Base-by-base conservation (phyloP, 2,797 vertebrate species). In the Rhadinocentrus ornatus region DNA sequence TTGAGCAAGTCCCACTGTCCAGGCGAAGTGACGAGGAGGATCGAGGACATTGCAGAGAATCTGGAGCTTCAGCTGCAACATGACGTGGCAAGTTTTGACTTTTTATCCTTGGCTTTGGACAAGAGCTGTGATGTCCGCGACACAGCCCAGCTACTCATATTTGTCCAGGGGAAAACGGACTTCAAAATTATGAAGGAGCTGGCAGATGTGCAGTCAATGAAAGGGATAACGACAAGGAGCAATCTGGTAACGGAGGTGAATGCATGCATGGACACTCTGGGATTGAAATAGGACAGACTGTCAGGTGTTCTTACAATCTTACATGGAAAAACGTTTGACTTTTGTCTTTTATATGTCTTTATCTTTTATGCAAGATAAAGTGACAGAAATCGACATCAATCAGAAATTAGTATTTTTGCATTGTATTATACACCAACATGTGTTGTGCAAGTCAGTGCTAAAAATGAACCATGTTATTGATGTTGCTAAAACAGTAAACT, bases 251-350 rank as follows among this genome's bases (percentile, higher is more conserved):
- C n/a, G 10, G 62, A 77, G 69, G 53, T 69, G 44, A 70, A 62
- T 66, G 55, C 31, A 44, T 74, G 62, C 22, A 22, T 77, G 65
- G 60, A 69, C 37, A 75, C 3, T 11, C 22, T 74, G 11, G 67
- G 32, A 31, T 4, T 54, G 24, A 69, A 41, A 69, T 61, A 59
- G 78, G 57, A 77, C 31, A 69, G 53, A 24, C 64, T 80, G 24
- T 35, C 31, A 44, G 64, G 69, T 69, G 72, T 71, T n/a, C n/a
- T n/a, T n/a, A n/a, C n/a, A n/a, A n/a, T n/a, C 39, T 75, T 12
- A 79, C 34, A 6, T 59, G 62, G 27, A 62, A 78, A 86, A 62
- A 75, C 64, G 44, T 69, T 5, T 29, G 74, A 22, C n/a, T 70
- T 61, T 78, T 69, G 15, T n/a, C n/a, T n/a, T n/a, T n/a, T n/a